phyloP scores from a whole-genome alignment of 2,888 invertebrate species.

The Drosophila merina region DNA sequence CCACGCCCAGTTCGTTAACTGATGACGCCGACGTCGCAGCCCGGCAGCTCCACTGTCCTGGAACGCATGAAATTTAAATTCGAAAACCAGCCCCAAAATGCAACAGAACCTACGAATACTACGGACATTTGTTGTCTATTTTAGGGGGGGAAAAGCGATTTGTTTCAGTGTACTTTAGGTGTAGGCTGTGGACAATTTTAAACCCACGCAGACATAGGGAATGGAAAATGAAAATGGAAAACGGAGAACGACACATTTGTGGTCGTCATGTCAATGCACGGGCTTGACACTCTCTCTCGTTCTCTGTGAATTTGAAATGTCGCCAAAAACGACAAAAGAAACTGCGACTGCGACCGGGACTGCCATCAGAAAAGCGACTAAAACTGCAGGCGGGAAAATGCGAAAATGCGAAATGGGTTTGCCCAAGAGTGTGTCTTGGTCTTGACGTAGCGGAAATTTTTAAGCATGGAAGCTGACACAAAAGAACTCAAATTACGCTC shows the following conservation, averaged over 20 bases:
- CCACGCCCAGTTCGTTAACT: conserved; percentile 49
- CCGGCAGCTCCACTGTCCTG: conserved; percentile 31
- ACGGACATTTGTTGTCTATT: too few species aligned
- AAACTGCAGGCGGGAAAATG: conserved; percentile 36
- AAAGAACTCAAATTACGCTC: conserved; percentile 51
- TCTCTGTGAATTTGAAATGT: conserved; percentile 63
- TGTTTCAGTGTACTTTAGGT: conserved; percentile 22
- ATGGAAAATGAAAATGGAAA: conserved; percentile 14
- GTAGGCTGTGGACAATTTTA: conserved; percentile 55
- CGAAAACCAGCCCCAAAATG: conserved; percentile 29
- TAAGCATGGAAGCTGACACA: conserved; percentile 38
- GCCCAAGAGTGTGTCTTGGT: conserved; percentile 4
- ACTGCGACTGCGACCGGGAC: background rate
- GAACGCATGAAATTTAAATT: conserved; percentile 61
- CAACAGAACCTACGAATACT: conserved; percentile 25
- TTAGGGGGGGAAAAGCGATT: background rate
- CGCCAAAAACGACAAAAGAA: conserved; percentile 62
- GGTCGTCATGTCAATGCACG: conserved; percentile 74
- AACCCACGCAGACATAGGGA: conserved; percentile 25
- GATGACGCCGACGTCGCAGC: conserved; percentile 25
- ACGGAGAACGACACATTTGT: conserved; percentile 52
- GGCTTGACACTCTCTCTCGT: conserved; percentile 60
- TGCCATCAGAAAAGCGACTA: conserved; percentile 5
- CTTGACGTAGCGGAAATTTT: conserved; percentile 20
- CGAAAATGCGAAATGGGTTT: conserved; percentile 29